Conservation (phyloP, 1,140 invertebrate genomes). For the Neodiprion lecontei region DNA sequence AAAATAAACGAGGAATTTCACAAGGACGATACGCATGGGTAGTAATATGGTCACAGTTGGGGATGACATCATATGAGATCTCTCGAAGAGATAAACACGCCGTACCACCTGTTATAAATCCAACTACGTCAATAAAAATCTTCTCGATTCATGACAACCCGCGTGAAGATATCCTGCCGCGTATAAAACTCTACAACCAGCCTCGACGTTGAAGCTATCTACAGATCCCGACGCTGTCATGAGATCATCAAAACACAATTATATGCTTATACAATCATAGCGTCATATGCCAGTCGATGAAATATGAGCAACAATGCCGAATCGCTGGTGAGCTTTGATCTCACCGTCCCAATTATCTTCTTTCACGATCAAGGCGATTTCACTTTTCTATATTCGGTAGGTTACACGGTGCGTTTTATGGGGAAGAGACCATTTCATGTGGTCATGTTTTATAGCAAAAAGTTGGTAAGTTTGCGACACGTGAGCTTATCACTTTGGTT, state of each 20-base stretch:
- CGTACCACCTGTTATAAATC: background rate
- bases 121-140: background rate
- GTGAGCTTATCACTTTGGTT: too few species aligned
- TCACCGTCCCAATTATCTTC: background rate
- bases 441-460: too few species aligned
- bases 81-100: background rate
- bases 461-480: too few species aligned
- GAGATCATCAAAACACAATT: background rate
- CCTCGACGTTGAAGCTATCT: too few species aligned
- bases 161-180: background rate
- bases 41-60: background rate
- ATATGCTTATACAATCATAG: background rate
- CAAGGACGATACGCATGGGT: background rate
- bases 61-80: background rate
- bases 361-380: background rate
- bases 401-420: too few species aligned
- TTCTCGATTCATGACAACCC: background rate
- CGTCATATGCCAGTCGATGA: background rate
- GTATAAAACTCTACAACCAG: too few species aligned
- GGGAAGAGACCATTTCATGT: too few species aligned
- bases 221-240: background rate
- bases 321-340: background rate
- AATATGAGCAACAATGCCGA: background rate
- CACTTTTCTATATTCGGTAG: too few species aligned
- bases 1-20: background rate